Percentiles rank a stretch among this genome's conserved stretches.
phyloP scores from a whole-genome alignment of 2,888 invertebrate genomes.

The Augiades crinisus region DNA sequence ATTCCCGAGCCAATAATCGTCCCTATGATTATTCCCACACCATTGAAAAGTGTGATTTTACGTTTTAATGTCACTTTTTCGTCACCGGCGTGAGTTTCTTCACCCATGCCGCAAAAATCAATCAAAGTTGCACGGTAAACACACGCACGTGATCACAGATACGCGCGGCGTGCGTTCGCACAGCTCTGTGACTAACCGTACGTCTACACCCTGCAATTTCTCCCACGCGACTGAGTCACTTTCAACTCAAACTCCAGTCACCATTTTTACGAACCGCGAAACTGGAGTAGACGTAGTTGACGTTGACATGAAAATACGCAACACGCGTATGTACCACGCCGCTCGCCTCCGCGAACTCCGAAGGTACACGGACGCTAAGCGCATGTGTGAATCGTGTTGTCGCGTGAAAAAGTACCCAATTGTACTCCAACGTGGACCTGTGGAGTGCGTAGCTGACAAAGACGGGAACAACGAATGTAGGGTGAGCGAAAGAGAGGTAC shows the following conservation, averaged over 20 bases:
- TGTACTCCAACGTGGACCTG: conserved; percentile 24
- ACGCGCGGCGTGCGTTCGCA: conserved; percentile 31
- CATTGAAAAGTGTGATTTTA: conserved; percentile 92
- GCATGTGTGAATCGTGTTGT: conserved; percentile 50
- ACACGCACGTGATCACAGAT: conserved; percentile 56
- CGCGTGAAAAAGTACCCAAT: conserved; percentile 31
- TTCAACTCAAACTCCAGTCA: not conserved
- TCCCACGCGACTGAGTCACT: conserved; percentile 64
- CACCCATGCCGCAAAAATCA: conserved; percentile 77
- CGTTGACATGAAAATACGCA: conserved; percentile 42
- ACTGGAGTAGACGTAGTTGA: conserved; percentile 55
- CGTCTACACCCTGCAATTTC: conserved; percentile 47
- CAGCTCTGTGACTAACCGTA: conserved; percentile 10
- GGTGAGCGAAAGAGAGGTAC: conserved; percentile 28
- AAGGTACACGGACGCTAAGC: conserved; percentile 35
- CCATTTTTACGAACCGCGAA: conserved; percentile 62
- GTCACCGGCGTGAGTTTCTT: conserved; percentile 64
- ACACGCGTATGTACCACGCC: conserved; percentile 46
- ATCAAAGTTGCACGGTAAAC: conserved; percentile 57
- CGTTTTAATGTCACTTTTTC: conserved; percentile 87
- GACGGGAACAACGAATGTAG: conserved; percentile 25
- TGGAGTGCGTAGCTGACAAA: conserved; percentile 22
- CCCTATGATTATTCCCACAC: conserved; percentile 93
- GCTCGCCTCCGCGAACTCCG: conserved; percentile 38
- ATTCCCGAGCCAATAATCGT: conserved; percentile 96